phyloP scores from a whole-genome alignment of 1,140 invertebrate genomes.

The Dreissena rostriformis region DNA sequence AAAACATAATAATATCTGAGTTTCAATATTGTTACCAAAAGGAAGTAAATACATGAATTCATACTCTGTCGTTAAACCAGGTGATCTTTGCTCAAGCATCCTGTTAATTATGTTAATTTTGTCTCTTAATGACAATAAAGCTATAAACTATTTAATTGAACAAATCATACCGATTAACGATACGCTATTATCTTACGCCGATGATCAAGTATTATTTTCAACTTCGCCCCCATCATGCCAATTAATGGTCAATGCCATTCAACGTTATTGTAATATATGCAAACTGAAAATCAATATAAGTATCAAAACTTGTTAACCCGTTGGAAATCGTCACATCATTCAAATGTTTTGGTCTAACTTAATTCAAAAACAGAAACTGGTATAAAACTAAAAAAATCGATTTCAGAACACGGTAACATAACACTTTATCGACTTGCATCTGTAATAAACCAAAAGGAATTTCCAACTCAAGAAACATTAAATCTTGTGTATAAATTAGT shows the following conservation, averaged over 20 bases:
- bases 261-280: slow-evolving; percentile 1
- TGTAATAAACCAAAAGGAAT: too few species aligned
- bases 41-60: background rate
- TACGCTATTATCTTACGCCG: slow-evolving; percentile 1
- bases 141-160: slow-evolving; percentile 5
- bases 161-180: slow-evolving; percentile 7
- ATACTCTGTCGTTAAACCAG: background rate
- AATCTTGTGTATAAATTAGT: slow-evolving; percentile 26
- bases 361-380: slow-evolving; percentile 1
- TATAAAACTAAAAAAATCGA: slow-evolving; percentile 2
- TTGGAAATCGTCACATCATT: slow-evolving; percentile 5
- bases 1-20: too few species aligned
- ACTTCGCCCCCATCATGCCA: background rate
- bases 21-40: background rate
- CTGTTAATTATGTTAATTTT: slow-evolving; percentile 14
- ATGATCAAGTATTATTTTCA: slow-evolving; percentile 2
- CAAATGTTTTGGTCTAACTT: slow-evolving; percentile 5
- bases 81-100: slow-evolving; percentile 22
- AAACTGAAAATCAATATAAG: slow-evolving; percentile 10
- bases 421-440: background rate
- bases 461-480: background rate
- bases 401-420: slow-evolving; percentile 6
- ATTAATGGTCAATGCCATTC: background rate
- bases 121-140: slow-evolving; percentile 16
- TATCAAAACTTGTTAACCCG: background rate